Conservation (phyloP, 2,888 invertebrate species). For the Atethmia centrago region DNA sequence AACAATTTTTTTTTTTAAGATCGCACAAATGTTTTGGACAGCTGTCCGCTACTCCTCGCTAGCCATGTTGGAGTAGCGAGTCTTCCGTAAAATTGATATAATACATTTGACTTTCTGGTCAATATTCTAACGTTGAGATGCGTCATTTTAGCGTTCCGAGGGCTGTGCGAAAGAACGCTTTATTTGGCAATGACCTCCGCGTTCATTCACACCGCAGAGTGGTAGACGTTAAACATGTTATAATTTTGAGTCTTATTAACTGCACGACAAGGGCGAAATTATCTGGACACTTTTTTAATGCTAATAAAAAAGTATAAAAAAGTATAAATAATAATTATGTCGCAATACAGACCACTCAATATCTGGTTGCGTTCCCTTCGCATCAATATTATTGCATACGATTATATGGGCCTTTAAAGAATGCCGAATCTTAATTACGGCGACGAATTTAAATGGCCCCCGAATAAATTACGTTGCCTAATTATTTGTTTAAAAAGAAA, state of each 20-base stretch:
- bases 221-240: slow-evolving; percentile 17
- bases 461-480: slow-evolving; percentile 40
- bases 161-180: slow-evolving; percentile 80
- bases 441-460: slow-evolving; percentile 39
- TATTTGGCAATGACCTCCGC: slow-evolving; percentile 89
- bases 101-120: slow-evolving; percentile 53
- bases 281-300: slow-evolving; percentile 29
- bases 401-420: slow-evolving; percentile 47
- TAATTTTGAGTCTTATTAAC: slow-evolving; percentile 66
- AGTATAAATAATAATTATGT: too few species aligned
- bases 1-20: slow-evolving; percentile 17
- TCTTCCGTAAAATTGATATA: slow-evolving; percentile 65
- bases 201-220: slow-evolving; percentile 80
- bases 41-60: slow-evolving; percentile 61
- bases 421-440: slow-evolving; percentile 51
- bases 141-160: slow-evolving; percentile 82
- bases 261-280: slow-evolving; percentile 48
- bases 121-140: slow-evolving; percentile 67
- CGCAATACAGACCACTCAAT: slow-evolving; percentile 61
- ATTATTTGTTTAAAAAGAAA: slow-evolving; percentile 22
- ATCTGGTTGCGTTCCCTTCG: slow-evolving; percentile 48
- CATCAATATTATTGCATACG: slow-evolving; percentile 51
- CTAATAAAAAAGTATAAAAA: too few species aligned
- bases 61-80: slow-evolving; percentile 59
- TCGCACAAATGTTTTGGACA: slow-evolving; percentile 26